Conservation (phyloP, 1,140 invertebrate species). For the Coboldia fuscipes region DNA sequence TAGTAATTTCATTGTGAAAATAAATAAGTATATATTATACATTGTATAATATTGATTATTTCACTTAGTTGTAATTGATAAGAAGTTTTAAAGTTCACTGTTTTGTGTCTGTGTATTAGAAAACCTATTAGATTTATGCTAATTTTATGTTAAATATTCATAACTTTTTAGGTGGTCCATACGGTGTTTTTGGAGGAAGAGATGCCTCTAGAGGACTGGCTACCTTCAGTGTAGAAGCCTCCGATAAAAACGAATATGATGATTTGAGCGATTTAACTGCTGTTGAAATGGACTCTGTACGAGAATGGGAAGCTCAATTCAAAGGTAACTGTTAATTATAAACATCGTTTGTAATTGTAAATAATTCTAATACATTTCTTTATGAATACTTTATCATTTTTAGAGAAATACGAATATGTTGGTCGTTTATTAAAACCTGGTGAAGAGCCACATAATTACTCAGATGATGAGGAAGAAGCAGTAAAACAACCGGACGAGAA, state of each 20-base stretch:
- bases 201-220: slow-evolving; percentile 89
- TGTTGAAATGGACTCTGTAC: slow-evolving; percentile 67
- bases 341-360: background rate
- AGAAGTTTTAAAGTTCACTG: too few relatives aligned
- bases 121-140: too few relatives aligned
- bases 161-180: slow-evolving; percentile 59
- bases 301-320: slow-evolving; percentile 94
- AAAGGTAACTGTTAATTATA: slow-evolving; percentile 38
- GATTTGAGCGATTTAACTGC: slow-evolving; percentile 83
- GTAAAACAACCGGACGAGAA: slow-evolving; percentile 22
- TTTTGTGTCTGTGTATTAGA: too few relatives aligned
- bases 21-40: too few relatives aligned
- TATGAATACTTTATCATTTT: slow-evolving; percentile 17
- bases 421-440: slow-evolving; percentile 80
- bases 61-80: too few relatives aligned
- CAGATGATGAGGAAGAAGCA: slow-evolving; percentile 67
- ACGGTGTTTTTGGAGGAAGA: slow-evolving; percentile 81
- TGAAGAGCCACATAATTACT: slow-evolving; percentile 77
- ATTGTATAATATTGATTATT: too few relatives aligned
- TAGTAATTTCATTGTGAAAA: too few relatives aligned
- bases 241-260: slow-evolving; percentile 75
- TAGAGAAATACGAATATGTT: slow-evolving; percentile 88
- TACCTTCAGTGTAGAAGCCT: slow-evolving; percentile 69
- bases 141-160: too few relatives aligned
- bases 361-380: background rate